Base-by-base conservation (phyloP, 2,113 vertebrate genomes). In the Psilopogon haemacephalus region DNA sequence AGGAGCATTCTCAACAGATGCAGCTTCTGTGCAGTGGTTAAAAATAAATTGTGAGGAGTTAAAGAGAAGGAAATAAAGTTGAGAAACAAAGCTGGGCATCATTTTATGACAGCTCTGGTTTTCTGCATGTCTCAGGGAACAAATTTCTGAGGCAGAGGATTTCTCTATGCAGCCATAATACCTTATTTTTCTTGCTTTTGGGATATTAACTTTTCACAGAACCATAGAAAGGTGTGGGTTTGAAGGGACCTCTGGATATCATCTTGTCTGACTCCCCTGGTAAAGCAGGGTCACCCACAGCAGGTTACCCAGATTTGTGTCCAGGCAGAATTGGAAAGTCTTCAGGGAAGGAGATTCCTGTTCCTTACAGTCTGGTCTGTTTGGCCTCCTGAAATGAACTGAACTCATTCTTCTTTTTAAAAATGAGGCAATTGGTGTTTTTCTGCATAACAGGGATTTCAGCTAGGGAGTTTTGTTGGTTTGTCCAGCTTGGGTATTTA, bases 41-140 rank as follows among this genome's bases (percentile, higher is more conserved):
- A 91, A 94, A 96, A 95, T 90, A 94, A 84, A 86, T 26, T 27
- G 50, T 62, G 59, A 70, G 88, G 79, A 84, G 67, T 93, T 92
- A 44, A 56, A 89, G 33, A 44, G 12, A 80, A 70, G 8, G 76
- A 75, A 77, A 58, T 72, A 73, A 26, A 30, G 48, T 62, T 86
- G 55, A 35, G 81, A 90, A 89, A 93, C 81, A 85, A 93, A 93
- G 92, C 67, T 84, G 85, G 59, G 89, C 50, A 59, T 75, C 70
- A 24, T 69, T 90, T 89, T 84, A 58, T 73, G 80, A 50, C 84
- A 70, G 11, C 44, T 77, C 23, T 0, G 3, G 40, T 76, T 80
- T 92, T 89, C 33, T 67, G 50, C 71, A 44, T 15, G 19, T 55
- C 6, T 4, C 58, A 37, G 72, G 73, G 67, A 85, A 64, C 26